Evolutionary conservation across 2,113 vertebrate genomes (phyloP), one percentile per base, ranked within the genome.

Genomic region (Asarcornis scutulata): DNA sequence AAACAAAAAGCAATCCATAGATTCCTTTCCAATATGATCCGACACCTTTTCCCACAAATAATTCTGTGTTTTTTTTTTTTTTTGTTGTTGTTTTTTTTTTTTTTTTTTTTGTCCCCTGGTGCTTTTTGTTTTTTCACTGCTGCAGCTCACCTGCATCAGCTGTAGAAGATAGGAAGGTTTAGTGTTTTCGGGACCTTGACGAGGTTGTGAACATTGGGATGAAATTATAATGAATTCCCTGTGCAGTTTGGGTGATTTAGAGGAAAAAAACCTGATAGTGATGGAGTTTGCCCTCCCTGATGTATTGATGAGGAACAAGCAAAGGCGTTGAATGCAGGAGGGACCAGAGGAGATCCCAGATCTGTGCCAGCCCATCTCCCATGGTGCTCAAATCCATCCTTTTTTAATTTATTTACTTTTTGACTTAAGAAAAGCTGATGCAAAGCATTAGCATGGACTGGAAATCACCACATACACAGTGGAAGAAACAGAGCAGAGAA

Each of bases 131-230:
- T 48, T 59, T 38, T 22, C 21, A 7, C n/a, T 6, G 38, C 77
- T 22, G n/a, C 7, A 12, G 34, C 44, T 48, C 62, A 21, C 36
- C 36, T 6, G 21, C 23, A n/a, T 27, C 48, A 46, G 10, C 60
- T 17, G 34, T 27, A 38, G 9, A 3, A 17, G 26, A 18, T 31
- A 10, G 77, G 23, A 42, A 55, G 29, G 13, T 8, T 6, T 31
- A 6, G 63, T 12, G 25, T 3, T 8, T 53, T 66, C 13, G 21
- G 48, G 59, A 10, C 29, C 3, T 2, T 7, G 36, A 40, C 18
- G 3, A 17, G 11, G 3, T 11, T 36, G 4, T 11, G 53, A 46
- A 9, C 32, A 1, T 5, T 3, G 34, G 34, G 23, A 25, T 4
- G 16, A 59, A 42, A 50, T 83, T 8, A 6, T n/a, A 13, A 29